Percentiles rank a stretch among this genome's conserved stretches.
Conservation (phyloP, 2,113 vertebrate genomes). For the Macroglossus sobrinus region DNA sequence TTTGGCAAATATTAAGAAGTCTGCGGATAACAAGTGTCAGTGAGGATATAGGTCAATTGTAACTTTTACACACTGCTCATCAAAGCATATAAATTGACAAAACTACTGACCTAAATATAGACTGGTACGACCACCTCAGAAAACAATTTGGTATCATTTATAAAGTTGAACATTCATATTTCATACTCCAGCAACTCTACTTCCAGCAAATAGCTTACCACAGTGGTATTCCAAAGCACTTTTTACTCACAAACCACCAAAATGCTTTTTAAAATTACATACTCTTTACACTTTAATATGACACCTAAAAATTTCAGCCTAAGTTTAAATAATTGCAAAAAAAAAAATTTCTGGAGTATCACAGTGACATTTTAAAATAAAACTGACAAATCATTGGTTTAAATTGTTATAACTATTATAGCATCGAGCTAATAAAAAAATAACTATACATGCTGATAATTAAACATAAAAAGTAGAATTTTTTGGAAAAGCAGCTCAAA, state of each 20-base stretch:
- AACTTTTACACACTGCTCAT: not conserved
- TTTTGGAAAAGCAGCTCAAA: not conserved
- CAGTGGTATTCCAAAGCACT: not conserved
- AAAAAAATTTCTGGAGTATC: not conserved
- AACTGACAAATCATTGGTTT: not conserved
- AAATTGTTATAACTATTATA: not conserved
- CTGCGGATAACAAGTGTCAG: not conserved
- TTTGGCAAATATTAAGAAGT: slow-evolving; percentile 4
- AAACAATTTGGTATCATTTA: not conserved
- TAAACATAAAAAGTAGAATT: not conserved
- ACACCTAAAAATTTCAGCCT: not conserved
- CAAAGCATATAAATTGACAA: not conserved
- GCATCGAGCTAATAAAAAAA: not conserved
- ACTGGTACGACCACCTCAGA: not conserved
- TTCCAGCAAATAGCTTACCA: not conserved
- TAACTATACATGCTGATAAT: not conserved
- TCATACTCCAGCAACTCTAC: not conserved
- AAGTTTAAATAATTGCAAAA: slow-evolving; percentile 4
- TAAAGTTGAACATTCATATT: not conserved
- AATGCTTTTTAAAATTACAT: slow-evolving; percentile 3
- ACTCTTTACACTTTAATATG: not conserved
- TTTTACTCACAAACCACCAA: slow-evolving; percentile 1
- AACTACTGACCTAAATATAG: not conserved
- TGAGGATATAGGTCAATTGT: not conserved
- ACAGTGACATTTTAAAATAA: slow-evolving; percentile 30